Percentiles rank a stretch among this genome's conserved stretches.
These are phyloP conservation scores for Siniperca obscura DNA, from an alignment of 2,797 vertebrate species.

Conservation along the genomic window DNA sequence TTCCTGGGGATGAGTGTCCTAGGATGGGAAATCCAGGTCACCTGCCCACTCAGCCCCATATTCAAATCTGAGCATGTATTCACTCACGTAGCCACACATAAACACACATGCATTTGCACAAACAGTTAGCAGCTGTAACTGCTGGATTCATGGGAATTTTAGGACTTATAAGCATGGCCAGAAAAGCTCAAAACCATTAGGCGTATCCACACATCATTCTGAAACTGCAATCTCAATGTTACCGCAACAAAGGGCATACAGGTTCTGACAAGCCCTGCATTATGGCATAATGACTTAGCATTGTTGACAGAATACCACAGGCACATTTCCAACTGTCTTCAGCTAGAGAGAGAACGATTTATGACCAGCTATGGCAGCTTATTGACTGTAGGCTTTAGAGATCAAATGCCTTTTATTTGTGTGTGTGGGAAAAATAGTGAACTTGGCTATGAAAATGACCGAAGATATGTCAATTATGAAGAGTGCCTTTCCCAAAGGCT, in stretches of 20 bases:
- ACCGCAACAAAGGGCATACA: constrained; percentile 42
- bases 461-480: constrained; percentile 47
- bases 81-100: constrained; percentile 20
- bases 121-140: constrained; percentile 1
- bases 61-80: constrained; percentile 12
- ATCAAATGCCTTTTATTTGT: constrained; percentile 19
- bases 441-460: constrained; percentile 38
- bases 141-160: constrained; percentile 4
- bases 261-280: constrained; percentile 54
- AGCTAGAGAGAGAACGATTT: constrained; percentile 16
- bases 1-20: constrained; percentile 59
- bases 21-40: constrained; percentile 69
- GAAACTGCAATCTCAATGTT: neutral
- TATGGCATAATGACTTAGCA: constrained; percentile 5
- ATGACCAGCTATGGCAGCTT: constrained; percentile 22
- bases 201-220: constrained; percentile 23
- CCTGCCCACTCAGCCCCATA: constrained; percentile 34
- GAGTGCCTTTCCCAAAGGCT: constrained; percentile 41
- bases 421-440: constrained; percentile 51
- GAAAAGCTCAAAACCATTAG: neutral
- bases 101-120: constrained; percentile 3
- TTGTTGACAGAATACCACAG: constrained; percentile 33
- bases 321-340: constrained; percentile 35
- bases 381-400: constrained; percentile 36
- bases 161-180: neutral